phyloP scores from a whole-genome alignment of 2,888 invertebrate genomes.

The Choristoneura rosaceana region DNA sequence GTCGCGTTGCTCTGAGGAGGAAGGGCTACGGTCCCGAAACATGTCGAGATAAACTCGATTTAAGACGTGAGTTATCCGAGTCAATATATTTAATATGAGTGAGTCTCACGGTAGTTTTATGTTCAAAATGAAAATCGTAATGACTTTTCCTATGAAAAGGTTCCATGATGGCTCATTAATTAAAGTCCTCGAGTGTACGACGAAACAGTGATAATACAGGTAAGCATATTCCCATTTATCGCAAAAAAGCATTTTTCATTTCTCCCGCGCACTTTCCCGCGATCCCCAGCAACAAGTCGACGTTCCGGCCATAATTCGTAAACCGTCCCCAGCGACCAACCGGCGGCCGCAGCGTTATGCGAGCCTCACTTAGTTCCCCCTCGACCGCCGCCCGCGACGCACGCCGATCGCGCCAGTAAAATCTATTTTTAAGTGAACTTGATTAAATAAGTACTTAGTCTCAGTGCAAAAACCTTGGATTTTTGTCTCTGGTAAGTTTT shows the following conservation, averaged over 20 bases:
- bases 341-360: not conserved
- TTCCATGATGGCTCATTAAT: too few relatives aligned
- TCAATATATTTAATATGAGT: too few relatives aligned
- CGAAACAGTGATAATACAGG: too few relatives aligned
- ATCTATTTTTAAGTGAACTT: constrained; percentile 20
- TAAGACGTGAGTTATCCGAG: too few relatives aligned
- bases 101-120: too few relatives aligned
- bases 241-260: not conserved
- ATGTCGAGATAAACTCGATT: too few relatives aligned
- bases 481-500: constrained; percentile 21
- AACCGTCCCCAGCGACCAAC: constrained; percentile 4
- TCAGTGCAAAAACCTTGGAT: constrained; percentile 25
- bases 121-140: too few relatives aligned
- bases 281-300: not conserved
- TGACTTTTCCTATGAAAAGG: too few relatives aligned
- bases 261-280: not conserved
- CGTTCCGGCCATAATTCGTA: not conserved
- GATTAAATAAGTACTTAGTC: not conserved
- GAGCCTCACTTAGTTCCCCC: constrained; percentile 24
- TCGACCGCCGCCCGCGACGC: constrained; percentile 12
- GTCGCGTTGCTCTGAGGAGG: too few relatives aligned
- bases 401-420: constrained; percentile 8
- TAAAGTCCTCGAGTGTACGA: too few relatives aligned
- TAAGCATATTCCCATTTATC: not conserved
- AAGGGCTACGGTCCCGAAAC: too few relatives aligned